Evolutionary conservation across 2,797 vertebrate genomes (phyloP), one percentile per base, ranked within the genome.

Genomic region (Adrianichthys oophorus): DNA sequence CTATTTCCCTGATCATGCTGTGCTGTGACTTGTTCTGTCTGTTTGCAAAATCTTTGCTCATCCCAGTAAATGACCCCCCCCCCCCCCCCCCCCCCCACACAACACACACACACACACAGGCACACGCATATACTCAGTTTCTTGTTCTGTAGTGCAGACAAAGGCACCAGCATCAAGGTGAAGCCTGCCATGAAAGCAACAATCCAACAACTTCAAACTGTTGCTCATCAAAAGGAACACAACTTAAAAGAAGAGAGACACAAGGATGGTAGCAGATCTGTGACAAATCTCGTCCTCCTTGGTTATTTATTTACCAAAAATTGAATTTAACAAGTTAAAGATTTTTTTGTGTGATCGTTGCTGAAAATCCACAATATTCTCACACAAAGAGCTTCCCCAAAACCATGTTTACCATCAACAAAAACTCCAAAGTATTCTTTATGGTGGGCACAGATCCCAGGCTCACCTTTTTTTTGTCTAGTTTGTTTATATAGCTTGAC

Each of bases 21-120:
- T 80, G 84, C 83, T 84, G 73, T 56, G 80, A 89, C 85, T 75
- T 84, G 83, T 88, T 78, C 76, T 78, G 59, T 77, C 80, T 80
- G 83, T 89, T 79, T 82, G 75, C 68, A 58, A 76, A 81, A 59
- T 65, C 62, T 59, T 71, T 51, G 75, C 82, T 64, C 73, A 79
- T 82, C 72, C 80, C 72, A 80, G 74, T 68, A 72, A 76, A 80
- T 82, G 82, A 24, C 50, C 56, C 47, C 46, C 43, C 4, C 1
- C 48, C 53, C 50, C 56, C 47, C 46, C 43, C 4, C 1, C 48
- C 53, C 4, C 2, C n/a, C 0, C 52, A 12, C 26, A 7, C 41
- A 19, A 7, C 48, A 32, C 49, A 4, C 45, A 4, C 45, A 1
- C 48, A 10, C 46, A 19, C 48, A 24, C 37, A 18, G 18, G 1